phyloP scores from a whole-genome alignment of 2,797 vertebrate species.

The Amblyopsis hoosieri region DNA sequence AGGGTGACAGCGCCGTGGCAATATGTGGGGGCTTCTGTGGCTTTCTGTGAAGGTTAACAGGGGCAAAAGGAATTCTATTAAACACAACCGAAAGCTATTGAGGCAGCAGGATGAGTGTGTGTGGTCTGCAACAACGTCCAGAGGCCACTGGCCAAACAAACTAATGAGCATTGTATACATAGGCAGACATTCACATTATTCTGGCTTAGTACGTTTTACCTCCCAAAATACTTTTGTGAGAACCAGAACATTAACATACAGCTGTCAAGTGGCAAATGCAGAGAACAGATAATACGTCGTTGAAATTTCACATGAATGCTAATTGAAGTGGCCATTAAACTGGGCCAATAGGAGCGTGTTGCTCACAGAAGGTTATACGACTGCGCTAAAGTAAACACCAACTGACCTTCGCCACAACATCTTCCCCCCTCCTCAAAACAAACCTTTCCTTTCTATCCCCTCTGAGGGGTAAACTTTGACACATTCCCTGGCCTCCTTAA shows the following conservation, averaged over 20 bases:
- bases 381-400: constrained; percentile 68
- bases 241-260: constrained; percentile 66
- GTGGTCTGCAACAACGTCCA: constrained; percentile 70
- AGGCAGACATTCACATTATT: constrained; percentile 27
- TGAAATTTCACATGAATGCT: constrained; percentile 68
- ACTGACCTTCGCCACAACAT: constrained; percentile 73
- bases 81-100: constrained; percentile 61
- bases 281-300: constrained; percentile 40
- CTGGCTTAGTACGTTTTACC: not conserved
- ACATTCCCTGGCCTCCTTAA: constrained; percentile 54
- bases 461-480: constrained; percentile 64
- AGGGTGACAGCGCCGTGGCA: constrained; percentile 40
- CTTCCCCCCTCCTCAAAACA: constrained; percentile 51
- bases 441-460: constrained; percentile 63
- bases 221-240: constrained; percentile 27
- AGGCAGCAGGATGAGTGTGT: constrained; percentile 70
- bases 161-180: constrained; percentile 64
- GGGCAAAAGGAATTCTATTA: constrained; percentile 67
- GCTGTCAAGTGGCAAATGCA: constrained; percentile 54
- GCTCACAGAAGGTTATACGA: constrained; percentile 69
- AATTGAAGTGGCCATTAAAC: constrained; percentile 68
- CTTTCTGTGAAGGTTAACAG: constrained; percentile 56
- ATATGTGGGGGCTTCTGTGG: constrained; percentile 44
- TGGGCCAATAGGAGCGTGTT: constrained; percentile 59
- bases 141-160: constrained; percentile 71